phyloP scores from a whole-genome alignment of 2,797 vertebrate species.

The Zonotrichia albicollis region DNA sequence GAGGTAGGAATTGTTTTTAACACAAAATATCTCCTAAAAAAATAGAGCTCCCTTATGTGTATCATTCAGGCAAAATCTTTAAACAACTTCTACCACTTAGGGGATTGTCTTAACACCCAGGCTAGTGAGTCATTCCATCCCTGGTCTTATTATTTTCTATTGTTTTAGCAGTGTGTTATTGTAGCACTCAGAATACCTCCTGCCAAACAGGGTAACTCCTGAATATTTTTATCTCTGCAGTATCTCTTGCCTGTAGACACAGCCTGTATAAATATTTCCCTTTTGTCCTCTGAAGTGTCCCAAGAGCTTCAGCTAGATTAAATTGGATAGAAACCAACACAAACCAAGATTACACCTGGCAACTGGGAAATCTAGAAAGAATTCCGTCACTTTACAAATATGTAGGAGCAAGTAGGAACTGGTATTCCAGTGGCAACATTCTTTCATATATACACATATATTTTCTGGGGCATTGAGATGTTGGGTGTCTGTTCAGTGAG shows the following conservation, averaged over 20 bases:
- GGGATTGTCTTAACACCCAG: neutral
- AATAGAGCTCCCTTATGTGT: neutral
- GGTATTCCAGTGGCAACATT: neutral
- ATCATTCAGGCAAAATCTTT: neutral
- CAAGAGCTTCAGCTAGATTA: neutral
- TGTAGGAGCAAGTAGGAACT: neutral
- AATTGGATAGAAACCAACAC: slow-evolving; percentile 17
- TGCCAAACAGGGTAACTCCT: neutral
- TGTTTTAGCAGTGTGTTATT: neutral
- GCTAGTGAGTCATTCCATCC: neutral
- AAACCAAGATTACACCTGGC: slow-evolving; percentile 16
- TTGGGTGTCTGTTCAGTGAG: neutral
- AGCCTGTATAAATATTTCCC: slow-evolving; percentile 11
- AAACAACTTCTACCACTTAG: neutral
- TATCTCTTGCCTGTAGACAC: neutral
- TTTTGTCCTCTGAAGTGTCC: neutral
- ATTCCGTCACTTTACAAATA: neutral
- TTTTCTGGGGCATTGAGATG: neutral
- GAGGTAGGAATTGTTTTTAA: neutral
- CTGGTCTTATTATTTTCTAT: neutral
- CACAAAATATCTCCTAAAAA: neutral
- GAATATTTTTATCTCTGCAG: slow-evolving; percentile 9
- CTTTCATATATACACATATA: neutral
- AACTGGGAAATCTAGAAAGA: neutral
- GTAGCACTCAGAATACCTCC: neutral